phyloP scores from a whole-genome alignment of 1,140 invertebrate genomes.

The Zaprionus africanus region DNA sequence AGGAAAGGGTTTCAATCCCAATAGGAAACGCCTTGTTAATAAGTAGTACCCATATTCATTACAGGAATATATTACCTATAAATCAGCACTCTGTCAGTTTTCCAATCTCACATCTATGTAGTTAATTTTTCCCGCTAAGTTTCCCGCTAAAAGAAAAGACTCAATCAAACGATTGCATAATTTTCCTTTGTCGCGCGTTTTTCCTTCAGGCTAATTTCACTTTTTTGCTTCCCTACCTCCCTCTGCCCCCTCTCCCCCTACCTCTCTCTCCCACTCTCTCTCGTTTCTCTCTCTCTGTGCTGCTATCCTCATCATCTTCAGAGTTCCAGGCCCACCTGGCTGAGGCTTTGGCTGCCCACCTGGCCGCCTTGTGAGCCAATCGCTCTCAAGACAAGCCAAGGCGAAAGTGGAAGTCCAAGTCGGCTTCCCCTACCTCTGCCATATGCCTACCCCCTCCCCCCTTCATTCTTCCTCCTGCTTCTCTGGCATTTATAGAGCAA shows the following conservation, averaged over 20 bases:
- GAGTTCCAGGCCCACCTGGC: slow-evolving; percentile 11
- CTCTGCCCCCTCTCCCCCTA: not conserved
- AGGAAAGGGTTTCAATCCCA: no score
- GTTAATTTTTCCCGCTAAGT: not conserved
- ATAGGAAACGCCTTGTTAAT: no score
- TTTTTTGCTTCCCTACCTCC: not conserved
- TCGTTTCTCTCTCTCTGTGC: not conserved
- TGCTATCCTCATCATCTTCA: slow-evolving; percentile 28
- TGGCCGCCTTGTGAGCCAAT: slow-evolving; percentile 50
- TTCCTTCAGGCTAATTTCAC: slow-evolving; percentile 7
- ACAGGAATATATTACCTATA: no score
- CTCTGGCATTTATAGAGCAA: slow-evolving; percentile 62
- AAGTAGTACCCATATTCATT: no score
- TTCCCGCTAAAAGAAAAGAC: slow-evolving; percentile 1
- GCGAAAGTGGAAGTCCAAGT: slow-evolving; percentile 67
- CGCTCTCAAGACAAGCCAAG: slow-evolving; percentile 32
- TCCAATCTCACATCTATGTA: not conserved
- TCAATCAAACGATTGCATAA: slow-evolving; percentile 10
- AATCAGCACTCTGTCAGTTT: not conserved
- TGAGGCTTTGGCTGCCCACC: slow-evolving; percentile 22
- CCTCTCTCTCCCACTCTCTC: not conserved
- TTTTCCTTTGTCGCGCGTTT: slow-evolving; percentile 22
- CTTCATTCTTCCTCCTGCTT: not conserved
- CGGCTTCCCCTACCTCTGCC: not conserved
- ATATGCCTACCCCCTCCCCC: not conserved